Evolutionary conservation across 2,797 vertebrate genomes (phyloP).

Genomic region (Geranospiza caerulescens): DNA sequence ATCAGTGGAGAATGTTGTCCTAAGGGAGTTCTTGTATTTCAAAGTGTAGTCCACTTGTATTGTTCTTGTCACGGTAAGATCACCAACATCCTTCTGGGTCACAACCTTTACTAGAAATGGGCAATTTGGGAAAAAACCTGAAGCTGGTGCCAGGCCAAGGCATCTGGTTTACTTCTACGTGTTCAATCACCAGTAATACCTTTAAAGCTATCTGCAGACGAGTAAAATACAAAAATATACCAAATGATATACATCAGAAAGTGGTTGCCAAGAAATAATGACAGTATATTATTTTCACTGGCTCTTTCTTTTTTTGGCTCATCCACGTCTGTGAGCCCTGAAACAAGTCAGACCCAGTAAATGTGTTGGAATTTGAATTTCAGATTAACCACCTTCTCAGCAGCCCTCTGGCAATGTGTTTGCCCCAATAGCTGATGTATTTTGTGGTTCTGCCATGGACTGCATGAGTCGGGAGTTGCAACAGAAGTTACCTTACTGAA

Average conservation of each 20-base stretch:
- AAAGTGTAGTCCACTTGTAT: neutral
- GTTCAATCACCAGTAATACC: conserved; percentile 11
- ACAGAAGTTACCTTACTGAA: neutral
- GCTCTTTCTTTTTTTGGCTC: neutral
- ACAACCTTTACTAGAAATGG: neutral
- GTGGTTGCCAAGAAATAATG: conserved; percentile 3
- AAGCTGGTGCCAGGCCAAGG: neutral
- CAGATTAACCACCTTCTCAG: neutral
- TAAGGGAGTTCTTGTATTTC: neutral
- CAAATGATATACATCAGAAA: neutral
- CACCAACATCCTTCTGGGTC: neutral
- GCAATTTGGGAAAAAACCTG: neutral
- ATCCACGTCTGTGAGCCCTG: neutral
- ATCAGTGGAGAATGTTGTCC: neutral
- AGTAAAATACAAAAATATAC: neutral
- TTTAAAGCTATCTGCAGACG: conserved; percentile 3
- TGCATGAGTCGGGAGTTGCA: neutral
- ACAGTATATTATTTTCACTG: conserved; percentile 29
- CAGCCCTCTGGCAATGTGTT: fast-evolving
- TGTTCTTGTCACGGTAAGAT: neutral
- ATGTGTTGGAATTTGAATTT: neutral
- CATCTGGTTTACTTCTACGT: neutral
- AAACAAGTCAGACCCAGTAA: neutral
- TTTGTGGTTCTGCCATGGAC: neutral
- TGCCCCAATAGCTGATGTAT: neutral